Conservation (phyloP, 2,113 vertebrate species). For the Poeciliopsis prolifica region DNA sequence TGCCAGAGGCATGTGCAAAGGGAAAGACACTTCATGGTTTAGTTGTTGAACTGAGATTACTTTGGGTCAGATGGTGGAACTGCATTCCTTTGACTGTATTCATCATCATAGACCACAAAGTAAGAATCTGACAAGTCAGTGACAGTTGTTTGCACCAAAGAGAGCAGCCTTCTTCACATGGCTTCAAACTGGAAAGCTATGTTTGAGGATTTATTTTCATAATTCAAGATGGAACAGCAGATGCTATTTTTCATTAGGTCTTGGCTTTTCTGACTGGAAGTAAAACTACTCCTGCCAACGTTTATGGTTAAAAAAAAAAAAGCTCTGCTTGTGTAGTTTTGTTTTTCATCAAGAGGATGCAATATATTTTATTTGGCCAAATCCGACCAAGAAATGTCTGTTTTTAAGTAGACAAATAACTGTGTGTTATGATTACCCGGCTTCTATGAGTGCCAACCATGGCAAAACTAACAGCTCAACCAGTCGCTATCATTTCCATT, state of each 20-base stretch:
- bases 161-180: constrained; percentile 1
- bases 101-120: constrained; percentile 33
- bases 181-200: constrained; percentile 26
- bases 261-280: constrained; percentile 25
- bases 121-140: constrained; percentile 45
- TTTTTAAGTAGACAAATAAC: neutral
- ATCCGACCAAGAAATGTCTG: neutral
- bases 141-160: constrained; percentile 22
- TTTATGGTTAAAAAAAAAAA: too few species aligned
- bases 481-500: too few species aligned
- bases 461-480: too few species aligned
- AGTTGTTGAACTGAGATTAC: neutral
- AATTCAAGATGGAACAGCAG: constrained; percentile 16
- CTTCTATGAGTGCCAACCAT: neutral
- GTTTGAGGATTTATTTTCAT: constrained; percentile 9
- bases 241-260: constrained; percentile 13
- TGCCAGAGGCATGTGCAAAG: neutral
- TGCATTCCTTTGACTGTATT: neutral
- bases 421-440: neutral
- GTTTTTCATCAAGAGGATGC: neutral
- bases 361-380: neutral
- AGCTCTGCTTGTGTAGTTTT: neutral
- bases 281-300: neutral
- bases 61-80: constrained; percentile 3
- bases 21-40: neutral